A percentile compares a stretch with the other conserved stretches of the same genome.
phyloP scores from a whole-genome alignment of 2,888 invertebrate species.

The Capitulum mitella region DNA sequence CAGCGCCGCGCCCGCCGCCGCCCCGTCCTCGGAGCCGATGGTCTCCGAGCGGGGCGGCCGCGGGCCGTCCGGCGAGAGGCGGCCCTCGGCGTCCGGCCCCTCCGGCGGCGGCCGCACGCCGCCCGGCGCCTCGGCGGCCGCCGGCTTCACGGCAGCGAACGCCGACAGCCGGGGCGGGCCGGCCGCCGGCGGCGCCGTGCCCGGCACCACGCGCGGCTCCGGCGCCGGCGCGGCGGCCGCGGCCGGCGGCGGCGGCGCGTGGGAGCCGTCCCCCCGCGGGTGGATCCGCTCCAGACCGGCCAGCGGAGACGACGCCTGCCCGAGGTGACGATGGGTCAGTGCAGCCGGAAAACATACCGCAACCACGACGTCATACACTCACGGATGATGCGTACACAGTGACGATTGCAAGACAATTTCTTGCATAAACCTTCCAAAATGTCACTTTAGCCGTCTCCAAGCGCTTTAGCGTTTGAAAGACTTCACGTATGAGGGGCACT shows the following conservation, averaged over 20 bases:
- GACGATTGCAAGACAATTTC: too few species aligned
- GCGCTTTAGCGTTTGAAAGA: too few species aligned
- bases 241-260: slow-evolving; percentile 10
- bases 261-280: slow-evolving; percentile 10
- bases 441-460: too few species aligned
- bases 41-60: not conserved
- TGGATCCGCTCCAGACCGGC: not conserved
- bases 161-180: not conserved
- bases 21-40: slow-evolving; percentile 13
- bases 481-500: too few species aligned
- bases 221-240: not conserved
- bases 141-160: not conserved
- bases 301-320: not conserved
- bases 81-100: not conserved
- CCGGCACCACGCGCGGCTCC: not conserved
- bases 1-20: not conserved
- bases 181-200: not conserved
- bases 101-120: not conserved
- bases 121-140: not conserved
- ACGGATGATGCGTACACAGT: too few species aligned
- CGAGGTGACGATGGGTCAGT: too few species aligned
- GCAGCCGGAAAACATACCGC: too few species aligned
- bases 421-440: too few species aligned
- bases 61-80: slow-evolving; percentile 3
- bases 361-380: too few species aligned